Evolutionary conservation across 2,888 invertebrate species (phyloP), one percentile per base, ranked within the genome.

Genomic region (Leptinotarsa haldemani): DNA sequence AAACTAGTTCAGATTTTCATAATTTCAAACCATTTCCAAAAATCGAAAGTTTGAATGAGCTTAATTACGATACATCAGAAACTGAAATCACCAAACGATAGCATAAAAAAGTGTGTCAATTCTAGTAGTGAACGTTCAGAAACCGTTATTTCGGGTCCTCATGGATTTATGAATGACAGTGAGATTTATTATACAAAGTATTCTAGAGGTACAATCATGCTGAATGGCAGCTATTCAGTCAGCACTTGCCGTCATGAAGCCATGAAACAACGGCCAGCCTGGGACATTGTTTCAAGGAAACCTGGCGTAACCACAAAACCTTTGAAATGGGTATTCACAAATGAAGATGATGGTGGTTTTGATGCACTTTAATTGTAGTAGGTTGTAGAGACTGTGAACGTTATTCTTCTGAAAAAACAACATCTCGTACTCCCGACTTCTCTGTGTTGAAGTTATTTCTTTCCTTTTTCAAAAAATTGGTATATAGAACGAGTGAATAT

Each of bases 251-350:
- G 9, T 18, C 12, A 53, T 53, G 20, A 20, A 25, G 25, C 5
- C 25, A 5, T 25, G 12, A 53, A 53, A 20, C 53, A 18, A 53
- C 53, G 18, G 20, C 20, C 53, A 53, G 53, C 20, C 12, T 63
- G 63, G n/a, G 40, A 30, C 2, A 63, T 63, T 63, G 16, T 63
- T n/a, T n/a, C 63, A 30, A 63, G 63, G 30, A 63, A 25, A 63
- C 30, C 63, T 30, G 63, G 63, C 3, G 15, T 63, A 63, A 63
- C 30, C 16, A 40, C 53, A 63, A 63, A 15, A 63, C 30, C n/a
- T 16, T 18, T 53, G 53, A 20, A 20, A 53, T 53, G 18, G 53
- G 20, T 53, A 53, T 53, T 53, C 53, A 53, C 53, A 53, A 5
- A 18, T 53, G 7, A 18, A 53, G 20, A 53, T 53, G 18, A 53